phyloP scores from a whole-genome alignment of 30 jellyfish, hydroid and myxozoan species.

The Aurelia sp. region DNA sequence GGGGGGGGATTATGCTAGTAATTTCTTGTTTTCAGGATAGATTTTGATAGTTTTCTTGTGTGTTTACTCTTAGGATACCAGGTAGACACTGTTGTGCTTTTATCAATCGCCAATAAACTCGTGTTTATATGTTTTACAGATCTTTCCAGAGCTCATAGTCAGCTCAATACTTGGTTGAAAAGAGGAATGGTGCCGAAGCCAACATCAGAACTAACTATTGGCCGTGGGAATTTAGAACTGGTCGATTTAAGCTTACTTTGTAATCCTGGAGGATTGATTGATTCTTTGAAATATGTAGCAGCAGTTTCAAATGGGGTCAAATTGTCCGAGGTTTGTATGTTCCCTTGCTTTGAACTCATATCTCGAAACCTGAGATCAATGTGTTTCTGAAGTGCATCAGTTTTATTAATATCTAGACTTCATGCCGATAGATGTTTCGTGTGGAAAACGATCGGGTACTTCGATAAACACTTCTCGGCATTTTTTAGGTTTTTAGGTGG shows the following conservation, averaged over 20 bases:
- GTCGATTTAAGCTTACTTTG: conserved; percentile 51
- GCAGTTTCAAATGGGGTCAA: conserved; percentile 28
- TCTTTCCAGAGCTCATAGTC: conserved; percentile 37
- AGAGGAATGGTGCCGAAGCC: conserved; percentile 56
- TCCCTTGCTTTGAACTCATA: too few species aligned
- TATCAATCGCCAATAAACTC: not conserved
- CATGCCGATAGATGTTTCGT: too few species aligned
- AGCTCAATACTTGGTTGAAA: conserved; percentile 45
- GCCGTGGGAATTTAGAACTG: conserved; percentile 41
- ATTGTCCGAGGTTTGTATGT: conserved; percentile 26
- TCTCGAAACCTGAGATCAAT: too few species aligned
- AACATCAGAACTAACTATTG: conserved; percentile 53
- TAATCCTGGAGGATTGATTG: conserved; percentile 53
- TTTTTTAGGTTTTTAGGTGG: too few species aligned
- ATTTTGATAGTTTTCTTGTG: too few species aligned
- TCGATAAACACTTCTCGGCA: too few species aligned
- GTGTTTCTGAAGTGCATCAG: too few species aligned
- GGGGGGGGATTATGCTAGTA: too few species aligned
- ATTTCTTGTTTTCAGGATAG: too few species aligned
- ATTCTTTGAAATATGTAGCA: conserved; percentile 33
- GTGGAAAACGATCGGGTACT: too few species aligned
- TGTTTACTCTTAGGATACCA: too few species aligned
- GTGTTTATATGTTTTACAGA: conserved; percentile 5
- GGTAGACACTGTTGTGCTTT: not conserved
- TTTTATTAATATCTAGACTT: too few species aligned